phyloP scores from a whole-genome alignment of 2,797 vertebrate genomes.

The Gorsachius magnificus region DNA sequence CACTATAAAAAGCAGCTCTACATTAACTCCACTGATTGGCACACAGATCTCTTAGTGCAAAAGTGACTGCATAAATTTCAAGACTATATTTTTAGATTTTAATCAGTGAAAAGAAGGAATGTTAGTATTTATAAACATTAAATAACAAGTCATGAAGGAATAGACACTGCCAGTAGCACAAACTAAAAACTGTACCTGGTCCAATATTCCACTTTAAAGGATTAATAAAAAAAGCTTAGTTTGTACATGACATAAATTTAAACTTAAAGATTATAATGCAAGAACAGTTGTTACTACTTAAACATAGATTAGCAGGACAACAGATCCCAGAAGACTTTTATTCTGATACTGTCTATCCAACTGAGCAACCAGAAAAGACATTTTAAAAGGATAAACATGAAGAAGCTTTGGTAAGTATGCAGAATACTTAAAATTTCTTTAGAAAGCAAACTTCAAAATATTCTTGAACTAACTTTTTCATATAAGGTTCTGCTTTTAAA shows the following conservation, averaged over 20 bases:
- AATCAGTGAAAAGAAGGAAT: neutral
- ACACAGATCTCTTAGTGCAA: neutral
- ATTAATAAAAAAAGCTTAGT: neutral
- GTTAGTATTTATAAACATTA: neutral
- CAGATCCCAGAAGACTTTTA: neutral
- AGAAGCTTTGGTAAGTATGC: neutral
- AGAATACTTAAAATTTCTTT: neutral
- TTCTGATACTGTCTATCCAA: neutral
- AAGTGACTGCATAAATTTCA: neutral
- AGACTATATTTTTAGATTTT: neutral
- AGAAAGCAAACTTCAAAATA: neutral
- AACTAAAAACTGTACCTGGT: neutral
- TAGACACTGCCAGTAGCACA: neutral
- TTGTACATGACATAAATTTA: neutral
- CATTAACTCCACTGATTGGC: neutral
- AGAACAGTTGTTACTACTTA: neutral
- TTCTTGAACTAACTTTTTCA: neutral
- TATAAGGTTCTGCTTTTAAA: neutral
- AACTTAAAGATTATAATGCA: no score
- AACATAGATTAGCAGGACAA: neutral
- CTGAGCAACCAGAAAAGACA: neutral
- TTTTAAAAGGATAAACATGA: neutral
- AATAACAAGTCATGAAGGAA: neutral
- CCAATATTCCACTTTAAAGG: neutral
- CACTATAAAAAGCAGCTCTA: neutral